Conservation (phyloP, 2,797 vertebrate genomes). For the Monodelphis domestica region DNA sequence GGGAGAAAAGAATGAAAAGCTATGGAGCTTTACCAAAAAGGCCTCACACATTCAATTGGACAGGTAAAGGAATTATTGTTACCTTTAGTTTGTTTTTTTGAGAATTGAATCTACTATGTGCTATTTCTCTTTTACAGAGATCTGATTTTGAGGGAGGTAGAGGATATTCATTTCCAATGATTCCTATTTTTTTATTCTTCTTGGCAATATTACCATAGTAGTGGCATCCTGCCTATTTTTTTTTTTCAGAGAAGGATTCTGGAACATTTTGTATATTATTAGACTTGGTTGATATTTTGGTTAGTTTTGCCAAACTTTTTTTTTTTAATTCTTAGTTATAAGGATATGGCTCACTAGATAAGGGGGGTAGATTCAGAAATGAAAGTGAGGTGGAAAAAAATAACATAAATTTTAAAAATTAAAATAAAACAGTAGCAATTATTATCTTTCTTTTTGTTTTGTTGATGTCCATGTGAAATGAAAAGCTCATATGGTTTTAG, state of each 20-base stretch:
- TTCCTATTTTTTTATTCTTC: neutral
- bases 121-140: neutral
- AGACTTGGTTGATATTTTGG: neutral
- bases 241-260: neutral
- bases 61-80: constrained; percentile 86
- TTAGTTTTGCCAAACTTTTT: neutral
- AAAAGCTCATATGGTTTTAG: constrained; percentile 33
- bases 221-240: constrained; percentile 23
- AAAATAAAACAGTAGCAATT: constrained; percentile 6
- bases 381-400: neutral
- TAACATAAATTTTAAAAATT: neutral
- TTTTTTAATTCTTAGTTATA: neutral
- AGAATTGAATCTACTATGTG: neutral
- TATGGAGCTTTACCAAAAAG: constrained; percentile 96
- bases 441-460: constrained; percentile 32
- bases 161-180: constrained; percentile 34
- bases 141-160: constrained; percentile 21
- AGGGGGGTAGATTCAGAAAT: neutral
- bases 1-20: constrained; percentile 91
- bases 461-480: constrained; percentile 28
- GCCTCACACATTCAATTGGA: constrained; percentile 97
- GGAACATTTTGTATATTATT: neutral
- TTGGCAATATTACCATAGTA: constrained; percentile 13
- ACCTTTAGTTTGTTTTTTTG: constrained; percentile 23
- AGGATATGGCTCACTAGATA: neutral